Evolutionary conservation across 53 echinoderm and acorn worm species (phyloP).

Genomic region (Actinopyga echinites): DNA sequence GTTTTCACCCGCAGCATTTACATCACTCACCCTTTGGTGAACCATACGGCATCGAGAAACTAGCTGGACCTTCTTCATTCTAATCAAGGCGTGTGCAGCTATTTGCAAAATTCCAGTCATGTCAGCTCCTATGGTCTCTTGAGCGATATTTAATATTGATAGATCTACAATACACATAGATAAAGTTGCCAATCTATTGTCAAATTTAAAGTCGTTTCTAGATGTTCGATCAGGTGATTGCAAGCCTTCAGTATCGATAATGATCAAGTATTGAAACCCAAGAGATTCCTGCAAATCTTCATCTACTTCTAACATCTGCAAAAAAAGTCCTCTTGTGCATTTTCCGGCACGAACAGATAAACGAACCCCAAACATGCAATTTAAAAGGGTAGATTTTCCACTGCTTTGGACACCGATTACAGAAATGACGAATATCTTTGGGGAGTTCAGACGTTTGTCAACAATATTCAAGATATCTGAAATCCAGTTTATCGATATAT

Average conservation of each 20-base stretch:
- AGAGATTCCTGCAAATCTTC: too few species aligned
- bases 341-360: too few species aligned
- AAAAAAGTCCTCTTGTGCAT: too few species aligned
- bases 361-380: too few species aligned
- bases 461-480: too few species aligned
- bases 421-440: too few species aligned
- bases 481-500: neutral
- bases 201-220: neutral
- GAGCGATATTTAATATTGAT: conserved; percentile 1
- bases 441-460: too few species aligned
- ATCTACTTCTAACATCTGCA: too few species aligned
- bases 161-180: conserved; percentile 2
- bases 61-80: conserved; percentile 8
- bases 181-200: conserved; percentile 7
- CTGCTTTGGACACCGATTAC: too few species aligned
- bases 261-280: too few species aligned
- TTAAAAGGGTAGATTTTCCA: too few species aligned
- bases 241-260: too few species aligned
- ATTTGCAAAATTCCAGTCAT: conserved; percentile 15
- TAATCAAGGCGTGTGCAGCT: conserved; percentile 18
- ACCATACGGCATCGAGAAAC: neutral
- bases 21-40: conserved; percentile 20
- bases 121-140: neutral
- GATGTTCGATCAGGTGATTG: neutral
- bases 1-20: neutral